These are phyloP conservation scores for Aethes cnicana DNA, from an alignment of 2,888 invertebrate genomes.

Conservation along the genomic window DNA sequence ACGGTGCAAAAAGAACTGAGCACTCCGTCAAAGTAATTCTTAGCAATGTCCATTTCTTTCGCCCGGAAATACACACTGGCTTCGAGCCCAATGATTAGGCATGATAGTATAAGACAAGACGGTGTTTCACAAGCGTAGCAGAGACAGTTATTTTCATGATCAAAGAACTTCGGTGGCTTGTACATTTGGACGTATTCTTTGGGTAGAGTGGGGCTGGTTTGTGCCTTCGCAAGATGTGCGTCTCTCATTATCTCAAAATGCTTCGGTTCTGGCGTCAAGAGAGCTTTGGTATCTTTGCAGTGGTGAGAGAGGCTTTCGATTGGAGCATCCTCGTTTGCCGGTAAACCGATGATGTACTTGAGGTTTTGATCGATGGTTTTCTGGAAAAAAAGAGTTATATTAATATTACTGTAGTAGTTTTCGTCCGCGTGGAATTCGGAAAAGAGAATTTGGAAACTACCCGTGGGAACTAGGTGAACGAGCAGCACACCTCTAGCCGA, in stretches of 20 bases:
- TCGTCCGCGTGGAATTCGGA: too few relatives aligned
- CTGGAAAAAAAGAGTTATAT: constrained; percentile 44
- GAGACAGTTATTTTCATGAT: constrained; percentile 46
- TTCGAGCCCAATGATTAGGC: constrained; percentile 49
- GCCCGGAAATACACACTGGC: constrained; percentile 57
- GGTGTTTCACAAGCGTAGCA: constrained; percentile 58
- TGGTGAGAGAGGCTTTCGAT: too few relatives aligned
- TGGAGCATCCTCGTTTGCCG: constrained; percentile 44
- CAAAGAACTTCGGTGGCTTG: constrained; percentile 50
- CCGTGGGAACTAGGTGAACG: too few relatives aligned
- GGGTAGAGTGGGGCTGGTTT: constrained; percentile 51
- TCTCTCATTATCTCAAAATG: constrained; percentile 62
- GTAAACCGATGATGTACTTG: constrained; percentile 58
- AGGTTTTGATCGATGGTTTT: constrained; percentile 60
- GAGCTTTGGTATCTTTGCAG: constrained; percentile 28
- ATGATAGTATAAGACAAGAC: constrained; percentile 42
- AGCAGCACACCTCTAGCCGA: too few relatives aligned
- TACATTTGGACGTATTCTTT: constrained; percentile 45
- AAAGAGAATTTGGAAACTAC: too few relatives aligned
- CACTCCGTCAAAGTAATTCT: constrained; percentile 60
- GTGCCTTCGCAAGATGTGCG: constrained; percentile 42
- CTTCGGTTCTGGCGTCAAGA: constrained; percentile 46
- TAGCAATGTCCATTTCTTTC: constrained; percentile 57
- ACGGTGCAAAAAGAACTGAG: constrained; percentile 42
- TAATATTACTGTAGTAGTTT: background rate